Evolutionary conservation across 2,113 vertebrate genomes (phyloP).

Genomic region (Eonycteris spelaea): DNA sequence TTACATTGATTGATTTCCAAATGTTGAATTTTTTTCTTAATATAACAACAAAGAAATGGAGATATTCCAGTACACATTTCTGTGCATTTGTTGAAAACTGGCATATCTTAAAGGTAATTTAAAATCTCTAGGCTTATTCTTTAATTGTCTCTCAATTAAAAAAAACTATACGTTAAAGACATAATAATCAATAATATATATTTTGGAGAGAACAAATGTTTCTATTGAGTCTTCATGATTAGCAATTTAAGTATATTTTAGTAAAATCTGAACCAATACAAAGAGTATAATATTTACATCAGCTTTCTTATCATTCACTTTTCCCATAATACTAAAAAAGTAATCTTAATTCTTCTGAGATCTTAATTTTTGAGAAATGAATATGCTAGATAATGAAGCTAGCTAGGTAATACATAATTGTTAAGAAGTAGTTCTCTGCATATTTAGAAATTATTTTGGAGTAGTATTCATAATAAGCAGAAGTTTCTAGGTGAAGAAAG

Average conservation of each 20-base stretch:
- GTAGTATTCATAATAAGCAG: background rate
- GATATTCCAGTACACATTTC: background rate
- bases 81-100: background rate
- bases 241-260: constrained; percentile 47
- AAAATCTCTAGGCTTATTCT: constrained; percentile 2
- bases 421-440: background rate
- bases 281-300: background rate
- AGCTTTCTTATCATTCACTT: constrained; percentile 6
- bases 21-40: background rate
- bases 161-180: background rate
- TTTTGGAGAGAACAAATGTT: background rate
- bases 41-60: background rate
- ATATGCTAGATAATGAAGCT: background rate
- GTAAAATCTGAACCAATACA: background rate
- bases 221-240: background rate
- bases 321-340: background rate
- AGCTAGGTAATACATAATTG: background rate
- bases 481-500: background rate
- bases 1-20: background rate
- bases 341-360: background rate
- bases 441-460: constrained; percentile 33
- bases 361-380: constrained; percentile 28
- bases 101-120: background rate
- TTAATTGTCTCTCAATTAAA: background rate
- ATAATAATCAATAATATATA: background rate